phyloP scores from a whole-genome alignment of 2,113 vertebrate species.

The Nestor notabilis region DNA sequence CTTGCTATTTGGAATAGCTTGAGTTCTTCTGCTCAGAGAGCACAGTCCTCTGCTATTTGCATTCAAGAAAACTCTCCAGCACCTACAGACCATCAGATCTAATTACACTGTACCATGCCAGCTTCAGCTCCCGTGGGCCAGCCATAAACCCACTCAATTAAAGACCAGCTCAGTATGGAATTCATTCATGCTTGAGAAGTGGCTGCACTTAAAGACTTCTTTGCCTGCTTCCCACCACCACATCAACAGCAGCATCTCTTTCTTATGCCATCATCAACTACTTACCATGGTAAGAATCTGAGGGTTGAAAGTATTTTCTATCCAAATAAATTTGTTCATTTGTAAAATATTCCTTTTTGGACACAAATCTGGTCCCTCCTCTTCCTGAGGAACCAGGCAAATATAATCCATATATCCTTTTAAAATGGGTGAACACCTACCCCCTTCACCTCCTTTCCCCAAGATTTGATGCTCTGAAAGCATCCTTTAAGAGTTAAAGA shows the following conservation, averaged over 20 bases:
- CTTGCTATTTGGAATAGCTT: not conserved
- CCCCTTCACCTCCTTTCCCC: not conserved
- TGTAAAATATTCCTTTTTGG: not conserved
- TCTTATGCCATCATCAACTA: not conserved
- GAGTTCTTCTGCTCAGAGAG: not conserved
- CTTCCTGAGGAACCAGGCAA: not conserved
- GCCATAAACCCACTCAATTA: not conserved
- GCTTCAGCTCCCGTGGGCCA: not conserved
- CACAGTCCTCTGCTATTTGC: not conserved
- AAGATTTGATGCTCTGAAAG: not conserved
- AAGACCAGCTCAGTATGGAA: not conserved
- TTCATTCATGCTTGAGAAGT: not conserved
- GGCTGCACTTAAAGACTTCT: not conserved
- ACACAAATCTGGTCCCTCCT: not conserved
- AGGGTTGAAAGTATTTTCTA: not conserved
- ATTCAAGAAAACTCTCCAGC: not conserved
- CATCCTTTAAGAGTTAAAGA: not conserved
- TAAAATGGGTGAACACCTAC: not conserved
- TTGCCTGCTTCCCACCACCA: not conserved
- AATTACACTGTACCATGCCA: not conserved
- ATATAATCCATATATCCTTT: not conserved
- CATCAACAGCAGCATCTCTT: not conserved
- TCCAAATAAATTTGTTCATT: fast-evolving
- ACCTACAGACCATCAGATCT: not conserved
- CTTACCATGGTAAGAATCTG: fast-evolving